A percentile compares a stretch with the other conserved stretches of the same genome.
Conservation (phyloP, 2,888 invertebrate genomes). For the Stenichneumon culpator region DNA sequence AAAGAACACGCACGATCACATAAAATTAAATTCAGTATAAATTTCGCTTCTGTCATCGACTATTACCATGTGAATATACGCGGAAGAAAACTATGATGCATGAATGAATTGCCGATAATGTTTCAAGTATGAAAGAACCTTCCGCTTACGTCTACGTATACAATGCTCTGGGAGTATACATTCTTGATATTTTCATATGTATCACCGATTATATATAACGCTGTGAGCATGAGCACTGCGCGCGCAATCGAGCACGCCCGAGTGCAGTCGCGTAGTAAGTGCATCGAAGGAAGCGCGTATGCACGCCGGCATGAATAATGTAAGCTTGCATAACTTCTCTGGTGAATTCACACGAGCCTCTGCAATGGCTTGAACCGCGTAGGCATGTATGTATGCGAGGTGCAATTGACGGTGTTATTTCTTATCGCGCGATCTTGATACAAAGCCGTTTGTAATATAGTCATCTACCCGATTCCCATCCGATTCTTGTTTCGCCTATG, state of each 20-base stretch:
- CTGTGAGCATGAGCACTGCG: neutral
- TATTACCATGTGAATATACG: neutral
- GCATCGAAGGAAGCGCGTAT: slow-evolving; percentile 73
- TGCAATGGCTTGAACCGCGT: slow-evolving; percentile 35
- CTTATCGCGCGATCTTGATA: slow-evolving; percentile 38
- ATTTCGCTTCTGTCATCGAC: too few species aligned
- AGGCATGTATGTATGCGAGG: slow-evolving; percentile 14
- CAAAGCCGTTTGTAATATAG: slow-evolving; percentile 42
- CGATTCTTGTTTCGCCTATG: neutral
- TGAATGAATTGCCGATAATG: slow-evolving; percentile 55
- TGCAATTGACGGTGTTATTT: slow-evolving; percentile 39
- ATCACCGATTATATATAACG: neutral
- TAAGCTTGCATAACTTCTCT: slow-evolving; percentile 76
- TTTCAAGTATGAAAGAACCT: slow-evolving; percentile 11
- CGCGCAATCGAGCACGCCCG: slow-evolving; percentile 18
- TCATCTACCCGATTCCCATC: slow-evolving; percentile 32
- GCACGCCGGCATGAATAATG: slow-evolving; percentile 77
- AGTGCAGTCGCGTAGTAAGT: slow-evolving; percentile 44
- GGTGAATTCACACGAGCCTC: slow-evolving; percentile 21
- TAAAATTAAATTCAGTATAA: too few species aligned
- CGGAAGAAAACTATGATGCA: slow-evolving; percentile 7
- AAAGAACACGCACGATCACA: too few species aligned
- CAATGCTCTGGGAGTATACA: neutral
- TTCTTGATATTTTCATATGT: too few species aligned
- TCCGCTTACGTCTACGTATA: slow-evolving; percentile 18